A percentile compares a stretch with the other conserved stretches of the same genome.
phyloP scores from a whole-genome alignment of 2,797 vertebrate genomes.

The Acrossocheilus fasciatus region DNA sequence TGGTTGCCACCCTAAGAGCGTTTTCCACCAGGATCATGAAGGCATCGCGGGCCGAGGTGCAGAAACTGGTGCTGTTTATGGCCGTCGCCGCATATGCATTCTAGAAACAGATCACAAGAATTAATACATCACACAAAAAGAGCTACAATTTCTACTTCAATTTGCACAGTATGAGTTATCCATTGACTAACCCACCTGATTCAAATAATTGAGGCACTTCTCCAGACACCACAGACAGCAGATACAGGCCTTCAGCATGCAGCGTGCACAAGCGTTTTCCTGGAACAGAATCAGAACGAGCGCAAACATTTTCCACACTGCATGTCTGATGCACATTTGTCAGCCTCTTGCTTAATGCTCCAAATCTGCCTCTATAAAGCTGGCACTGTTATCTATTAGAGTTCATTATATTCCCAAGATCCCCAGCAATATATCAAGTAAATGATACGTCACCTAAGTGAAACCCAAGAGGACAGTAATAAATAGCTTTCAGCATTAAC shows the following conservation, averaged over 20 bases:
- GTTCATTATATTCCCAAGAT: conserved; percentile 28
- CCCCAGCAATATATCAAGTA: conserved; percentile 16
- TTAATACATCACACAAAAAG: neutral
- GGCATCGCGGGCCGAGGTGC: conserved; percentile 95
- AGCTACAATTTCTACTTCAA: neutral
- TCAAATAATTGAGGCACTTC: conserved; percentile 96
- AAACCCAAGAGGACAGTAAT: conserved; percentile 14
- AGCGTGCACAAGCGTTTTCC: conserved; percentile 96
- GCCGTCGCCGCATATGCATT: conserved; percentile 98
- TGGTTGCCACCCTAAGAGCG: conserved; percentile 92
- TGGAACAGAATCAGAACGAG: conserved; percentile 78
- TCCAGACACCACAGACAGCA: conserved; percentile 99
- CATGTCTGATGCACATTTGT: conserved; percentile 15
- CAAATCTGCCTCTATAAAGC: conserved; percentile 3
- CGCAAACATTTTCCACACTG: conserved; percentile 75
- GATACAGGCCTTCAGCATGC: conserved; percentile 94
- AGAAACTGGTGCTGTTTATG: conserved; percentile 99
- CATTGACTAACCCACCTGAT: conserved; percentile 83
- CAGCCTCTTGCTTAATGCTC: neutral
- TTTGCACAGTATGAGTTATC: neutral
- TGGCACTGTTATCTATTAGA: conserved; percentile 13
- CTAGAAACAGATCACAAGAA: conserved; percentile 69
- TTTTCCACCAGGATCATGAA: conserved; percentile 97
- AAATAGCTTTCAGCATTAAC: conserved; percentile 11
- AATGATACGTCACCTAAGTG: neutral